A percentile compares a stretch with the other conserved stretches of the same genome.
These are phyloP conservation scores for Esperia sulphurella DNA, from an alignment of 2,888 invertebrate species.

Conservation along the genomic window DNA sequence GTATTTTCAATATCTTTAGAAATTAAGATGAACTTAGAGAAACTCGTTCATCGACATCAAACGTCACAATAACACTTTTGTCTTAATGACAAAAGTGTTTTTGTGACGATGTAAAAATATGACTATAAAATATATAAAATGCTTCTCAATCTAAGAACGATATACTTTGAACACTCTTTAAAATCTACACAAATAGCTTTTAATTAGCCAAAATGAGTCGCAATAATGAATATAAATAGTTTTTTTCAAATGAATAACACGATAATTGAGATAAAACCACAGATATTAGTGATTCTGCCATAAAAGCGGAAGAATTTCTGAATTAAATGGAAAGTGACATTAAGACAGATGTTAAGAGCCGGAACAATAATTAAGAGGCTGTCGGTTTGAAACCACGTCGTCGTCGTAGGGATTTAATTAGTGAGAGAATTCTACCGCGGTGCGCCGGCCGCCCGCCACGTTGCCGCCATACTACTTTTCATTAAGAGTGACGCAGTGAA, in stretches of 20 bases:
- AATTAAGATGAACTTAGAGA: neutral
- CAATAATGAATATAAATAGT: too few species aligned
- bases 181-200: too few species aligned
- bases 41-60: too few species aligned
- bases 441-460: conserved; percentile 14
- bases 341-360: conserved; percentile 76
- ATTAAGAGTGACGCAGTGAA: neutral
- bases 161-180: too few species aligned
- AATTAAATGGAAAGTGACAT: conserved; percentile 72
- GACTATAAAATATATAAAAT: too few species aligned
- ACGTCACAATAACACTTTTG: too few species aligned
- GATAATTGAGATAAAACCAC: conserved; percentile 3
- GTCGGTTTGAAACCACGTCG: conserved; percentile 72
- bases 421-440: conserved; percentile 59
- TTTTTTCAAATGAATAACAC: neutral
- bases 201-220: too few species aligned
- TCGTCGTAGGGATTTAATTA: conserved; percentile 72
- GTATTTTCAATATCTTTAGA: too few species aligned
- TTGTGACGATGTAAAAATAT: too few species aligned
- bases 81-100: too few species aligned
- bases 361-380: conserved; percentile 77
- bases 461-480: neutral
- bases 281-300: conserved; percentile 37
- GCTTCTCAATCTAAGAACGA: too few species aligned
- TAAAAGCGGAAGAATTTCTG: conserved; percentile 53